These are phyloP conservation scores for Trochalopteron elliotii DNA, from an alignment of 2,113 vertebrate genomes.

Conservation along the genomic window DNA sequence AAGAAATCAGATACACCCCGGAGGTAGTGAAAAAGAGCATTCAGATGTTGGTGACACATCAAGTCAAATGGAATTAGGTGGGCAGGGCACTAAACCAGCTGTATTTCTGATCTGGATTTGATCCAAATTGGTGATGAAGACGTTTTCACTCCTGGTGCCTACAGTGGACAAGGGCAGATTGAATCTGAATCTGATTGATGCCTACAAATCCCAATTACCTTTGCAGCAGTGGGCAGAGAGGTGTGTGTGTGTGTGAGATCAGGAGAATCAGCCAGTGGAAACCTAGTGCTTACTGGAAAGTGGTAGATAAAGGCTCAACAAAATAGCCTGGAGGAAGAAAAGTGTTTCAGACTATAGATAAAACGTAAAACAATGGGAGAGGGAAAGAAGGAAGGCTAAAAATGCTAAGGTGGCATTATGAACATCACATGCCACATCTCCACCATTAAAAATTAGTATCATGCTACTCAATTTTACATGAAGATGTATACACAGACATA, in stretches of 20 bases:
- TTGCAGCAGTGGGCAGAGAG: accelerated
- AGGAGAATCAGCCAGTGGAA: not conserved
- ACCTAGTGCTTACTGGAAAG: not conserved
- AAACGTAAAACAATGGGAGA: not conserved
- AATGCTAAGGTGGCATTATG: not conserved
- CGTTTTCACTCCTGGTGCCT: not conserved
- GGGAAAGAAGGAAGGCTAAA: not conserved
- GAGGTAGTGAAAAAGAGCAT: too few relatives aligned
- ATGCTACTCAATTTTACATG: not conserved
- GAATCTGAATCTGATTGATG: not conserved
- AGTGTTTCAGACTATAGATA: not conserved
- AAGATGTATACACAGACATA: not conserved
- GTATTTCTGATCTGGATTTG: not conserved
- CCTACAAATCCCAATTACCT: not conserved
- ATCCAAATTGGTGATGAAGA: not conserved
- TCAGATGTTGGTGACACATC: not conserved
- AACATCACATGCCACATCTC: not conserved
- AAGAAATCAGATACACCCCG: too few relatives aligned
- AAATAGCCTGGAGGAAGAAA: not conserved
- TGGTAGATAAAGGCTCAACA: not conserved
- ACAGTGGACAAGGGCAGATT: not conserved
- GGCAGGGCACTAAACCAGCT: not conserved
- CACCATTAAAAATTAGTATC: not conserved
- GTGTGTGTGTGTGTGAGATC: not conserved
- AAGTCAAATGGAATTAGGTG: not conserved